Evolutionary conservation across 1,140 invertebrate genomes (phyloP).

Genomic region (Grapholita molesta): DNA sequence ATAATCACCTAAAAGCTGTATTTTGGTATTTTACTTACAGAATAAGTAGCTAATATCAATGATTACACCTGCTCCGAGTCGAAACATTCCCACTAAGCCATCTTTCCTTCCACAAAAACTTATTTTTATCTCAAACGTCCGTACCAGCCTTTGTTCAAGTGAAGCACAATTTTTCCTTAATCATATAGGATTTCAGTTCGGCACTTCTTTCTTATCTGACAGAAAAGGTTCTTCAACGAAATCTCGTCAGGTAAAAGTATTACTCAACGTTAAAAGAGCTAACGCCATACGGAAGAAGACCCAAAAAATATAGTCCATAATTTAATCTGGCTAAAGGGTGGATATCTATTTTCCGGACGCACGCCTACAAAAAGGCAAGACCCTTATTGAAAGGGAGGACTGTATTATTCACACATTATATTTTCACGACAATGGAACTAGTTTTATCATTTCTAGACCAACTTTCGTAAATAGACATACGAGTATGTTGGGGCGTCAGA

Average conservation of each 20-base stretch:
- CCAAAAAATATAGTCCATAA: slow-evolving; percentile 60
- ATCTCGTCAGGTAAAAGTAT: slow-evolving; percentile 38
- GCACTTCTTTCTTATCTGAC: slow-evolving; percentile 32
- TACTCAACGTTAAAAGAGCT: slow-evolving; percentile 29
- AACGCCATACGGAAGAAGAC: slow-evolving; percentile 36
- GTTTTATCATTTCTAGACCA: slow-evolving; percentile 32
- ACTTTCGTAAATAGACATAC: slow-evolving; percentile 13
- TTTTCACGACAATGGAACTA: slow-evolving; percentile 45
- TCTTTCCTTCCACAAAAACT: slow-evolving; percentile 4
- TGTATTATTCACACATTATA: slow-evolving; percentile 64
- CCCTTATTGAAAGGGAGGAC: slow-evolving; percentile 56
- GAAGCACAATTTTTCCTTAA: slow-evolving; percentile 30
- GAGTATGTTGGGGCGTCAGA: no score
- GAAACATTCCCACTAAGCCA: slow-evolving; percentile 7
- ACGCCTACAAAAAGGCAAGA: slow-evolving; percentile 45
- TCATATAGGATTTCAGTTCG: slow-evolving; percentile 28
- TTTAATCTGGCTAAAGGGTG: slow-evolving; percentile 62
- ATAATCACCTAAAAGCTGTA: no score
- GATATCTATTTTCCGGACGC: slow-evolving; percentile 58
- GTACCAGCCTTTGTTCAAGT: slow-evolving; percentile 20
- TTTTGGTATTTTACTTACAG: slow-evolving; percentile 19
- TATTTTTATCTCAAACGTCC: slow-evolving; percentile 2
- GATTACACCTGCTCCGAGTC: not conserved
- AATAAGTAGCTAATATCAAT: slow-evolving; percentile 13
- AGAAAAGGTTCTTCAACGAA: slow-evolving; percentile 31